Base-by-base conservation (phyloP, 2,888 invertebrate species). In the Melieria crassipennis region DNA sequence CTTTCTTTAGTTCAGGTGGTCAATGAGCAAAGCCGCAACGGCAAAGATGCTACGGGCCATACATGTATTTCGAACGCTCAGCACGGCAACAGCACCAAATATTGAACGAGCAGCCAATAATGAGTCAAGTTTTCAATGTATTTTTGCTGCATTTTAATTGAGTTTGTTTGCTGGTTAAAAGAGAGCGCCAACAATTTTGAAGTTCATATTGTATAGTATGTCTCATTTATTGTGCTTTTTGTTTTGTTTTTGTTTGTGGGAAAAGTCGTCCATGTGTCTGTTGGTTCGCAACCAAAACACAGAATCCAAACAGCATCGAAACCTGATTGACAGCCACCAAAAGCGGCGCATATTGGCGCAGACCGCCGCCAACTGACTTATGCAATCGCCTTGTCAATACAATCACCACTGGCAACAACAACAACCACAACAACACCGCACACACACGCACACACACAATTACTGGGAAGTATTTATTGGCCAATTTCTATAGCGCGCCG, bases 381-480 rank as follows among this genome's bases (percentile, higher is more conserved):
- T 45, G 45, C 42, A 16, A 61, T 42, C 30, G 43, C 30, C 60
- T 11, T n/a, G 5, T 45, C 16, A 42, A n/a, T 4, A 30, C n/a
- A 42, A 45, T 11, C 7, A 10, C 50, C 47, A 9, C 48, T 48
- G 5, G n/a, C 63, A 63, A 4, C 48, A 13, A 5, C 64, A 52
- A 52, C 45, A 43, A 45, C 55, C 56, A 10, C 65, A 42, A 11
- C 55, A 65, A 55, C 52, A 65, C 7, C 7, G 11, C 50, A 42
- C 45, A 16, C 10, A 55, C 16, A 55, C 45, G 45, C 10, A 55
- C 16, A 55, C 65, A 52, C n/a, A 45, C 55, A 61, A 57, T 62
- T 62, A 62, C 13, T 63, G 71, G 63, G 48, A 16, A 60, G 61
- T 55, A 45, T 43, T 58, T 46, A 9, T 16, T 50, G 43, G 30